Base-by-base conservation (phyloP, 1,140 invertebrate genomes). In the Coenobita brevimanus region DNA sequence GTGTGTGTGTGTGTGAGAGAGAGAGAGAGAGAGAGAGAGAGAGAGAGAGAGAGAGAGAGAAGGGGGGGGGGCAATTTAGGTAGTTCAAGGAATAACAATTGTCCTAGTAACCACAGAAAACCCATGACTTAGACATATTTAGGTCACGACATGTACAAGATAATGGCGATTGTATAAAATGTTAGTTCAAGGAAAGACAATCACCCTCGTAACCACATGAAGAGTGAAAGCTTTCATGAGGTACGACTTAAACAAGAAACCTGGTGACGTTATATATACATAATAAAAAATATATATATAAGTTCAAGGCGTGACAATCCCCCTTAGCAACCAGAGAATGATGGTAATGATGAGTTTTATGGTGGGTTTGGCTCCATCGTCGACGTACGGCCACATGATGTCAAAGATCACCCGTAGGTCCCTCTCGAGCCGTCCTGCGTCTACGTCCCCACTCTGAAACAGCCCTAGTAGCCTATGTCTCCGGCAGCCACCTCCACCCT, bases 401-500 rank as follows among this genome's bases (percentile, higher is more conserved):
- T n/a, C 38, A 46, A 41, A 76, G 17, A 76, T 76, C 21, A 76
- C 43, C 21, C 43, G 8, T 15, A 76, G 4, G 73, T 76, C 73
- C 17, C 21, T 46, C 36, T 36, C 8, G 69, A 73, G 69, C 10
- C 69, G 17, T 8, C 33, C 69, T 17, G 10, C 6, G 69, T 73
- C 69, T 6, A 73, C 33, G 6, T 73, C 38, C 8, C 73, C 73
- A 38, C 33, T 24, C 38, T 76, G 73, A 2, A 76, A 17, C 73
- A 76, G 36, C 0, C 36, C 73, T 15, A 76, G 38, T 27, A 76
- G 30, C n/a, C n/a, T n/a, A n/a, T n/a, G 73, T 76, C 73, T 21
- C 73, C 73, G 36, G 73, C 73, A 24, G 73, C 73, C n/a, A 76
- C n/a, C 38, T 76, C 73, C 3, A 76, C 73, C 73, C 73, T 76